Conservation (phyloP, 2,797 vertebrate genomes). For the Moxostoma hubbsi region DNA sequence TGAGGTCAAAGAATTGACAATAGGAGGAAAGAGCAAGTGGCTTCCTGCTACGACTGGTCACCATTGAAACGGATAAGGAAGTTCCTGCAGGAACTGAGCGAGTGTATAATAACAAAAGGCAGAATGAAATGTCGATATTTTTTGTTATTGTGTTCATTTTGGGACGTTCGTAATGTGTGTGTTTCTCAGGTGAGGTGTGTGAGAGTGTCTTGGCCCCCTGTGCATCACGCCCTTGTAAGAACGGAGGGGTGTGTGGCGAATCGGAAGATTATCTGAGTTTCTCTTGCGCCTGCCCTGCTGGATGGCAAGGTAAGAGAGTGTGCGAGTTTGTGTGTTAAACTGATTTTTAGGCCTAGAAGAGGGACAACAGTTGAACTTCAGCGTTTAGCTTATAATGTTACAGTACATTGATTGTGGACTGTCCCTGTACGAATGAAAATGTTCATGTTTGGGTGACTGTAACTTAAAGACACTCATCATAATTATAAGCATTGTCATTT, state of each 20-base stretch:
- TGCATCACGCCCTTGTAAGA: slow-evolving; percentile 85
- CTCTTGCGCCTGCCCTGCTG: slow-evolving; percentile 88
- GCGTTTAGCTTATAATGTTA: too few species aligned
- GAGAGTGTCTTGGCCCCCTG: slow-evolving; percentile 91
- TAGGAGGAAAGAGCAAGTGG: slow-evolving; percentile 86
- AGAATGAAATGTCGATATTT: too few species aligned
- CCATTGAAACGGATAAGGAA: slow-evolving; percentile 82
- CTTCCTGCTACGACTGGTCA: slow-evolving; percentile 84
- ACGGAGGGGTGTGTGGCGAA: slow-evolving; percentile 85
- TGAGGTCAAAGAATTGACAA: slow-evolving; percentile 84
- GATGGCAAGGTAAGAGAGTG: slow-evolving; percentile 89
- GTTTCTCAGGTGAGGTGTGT: slow-evolving; percentile 86
- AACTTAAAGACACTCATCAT: not conserved
- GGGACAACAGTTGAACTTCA: too few species aligned
- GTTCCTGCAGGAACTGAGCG: slow-evolving; percentile 17
- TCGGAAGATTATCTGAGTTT: slow-evolving; percentile 93
- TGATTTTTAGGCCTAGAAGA: too few species aligned
- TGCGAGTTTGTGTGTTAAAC: too few species aligned
- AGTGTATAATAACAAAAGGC: slow-evolving; percentile 5
- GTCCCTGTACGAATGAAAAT: too few species aligned
- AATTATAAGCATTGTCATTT: not conserved
- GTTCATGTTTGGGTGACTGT: too few species aligned
- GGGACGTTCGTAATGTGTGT: not conserved
- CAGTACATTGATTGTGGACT: too few species aligned
- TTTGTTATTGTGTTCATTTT: not conserved